Conservation (phyloP, 1,140 invertebrate species). For the Neomicropteryx cornuta region DNA sequence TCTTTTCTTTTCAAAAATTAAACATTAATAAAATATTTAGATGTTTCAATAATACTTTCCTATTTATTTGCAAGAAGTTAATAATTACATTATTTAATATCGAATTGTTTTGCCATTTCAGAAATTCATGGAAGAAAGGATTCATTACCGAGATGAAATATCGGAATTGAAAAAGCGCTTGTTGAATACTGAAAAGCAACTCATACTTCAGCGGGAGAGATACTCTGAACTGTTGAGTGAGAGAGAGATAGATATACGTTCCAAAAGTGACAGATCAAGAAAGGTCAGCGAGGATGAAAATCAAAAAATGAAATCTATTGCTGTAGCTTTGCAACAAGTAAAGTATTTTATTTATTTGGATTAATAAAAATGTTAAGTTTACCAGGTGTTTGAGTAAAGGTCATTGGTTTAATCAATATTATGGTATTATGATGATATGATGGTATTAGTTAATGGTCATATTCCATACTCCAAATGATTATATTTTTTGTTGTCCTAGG, state of each 20-base stretch:
- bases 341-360: not conserved
- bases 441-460: too few relatives aligned
- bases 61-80: not conserved
- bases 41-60: too few relatives aligned
- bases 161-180: slow-evolving; percentile 39
- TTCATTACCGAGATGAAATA: slow-evolving; percentile 46
- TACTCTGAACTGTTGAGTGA: slow-evolving; percentile 66
- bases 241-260: slow-evolving; percentile 67
- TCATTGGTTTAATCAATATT: too few relatives aligned
- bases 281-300: slow-evolving; percentile 23
- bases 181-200: slow-evolving; percentile 57
- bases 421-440: too few relatives aligned
- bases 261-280: slow-evolving; percentile 29
- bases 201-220: slow-evolving; percentile 67
- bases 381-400: too few relatives aligned
- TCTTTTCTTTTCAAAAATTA: too few relatives aligned
- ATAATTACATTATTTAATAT: too few relatives aligned
- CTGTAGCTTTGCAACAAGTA: not conserved
- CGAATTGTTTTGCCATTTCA: slow-evolving; percentile 15
- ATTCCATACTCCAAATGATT: too few relatives aligned
- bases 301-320: slow-evolving; percentile 16
- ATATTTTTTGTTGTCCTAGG: too few relatives aligned
- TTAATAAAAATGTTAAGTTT: too few relatives aligned
- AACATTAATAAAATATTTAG: too few relatives aligned
- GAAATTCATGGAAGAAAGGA: slow-evolving; percentile 44